Evolutionary conservation across 2,113 vertebrate genomes (phyloP), one percentile per base, ranked within the genome.

Genomic region (Strigops habroptila): DNA sequence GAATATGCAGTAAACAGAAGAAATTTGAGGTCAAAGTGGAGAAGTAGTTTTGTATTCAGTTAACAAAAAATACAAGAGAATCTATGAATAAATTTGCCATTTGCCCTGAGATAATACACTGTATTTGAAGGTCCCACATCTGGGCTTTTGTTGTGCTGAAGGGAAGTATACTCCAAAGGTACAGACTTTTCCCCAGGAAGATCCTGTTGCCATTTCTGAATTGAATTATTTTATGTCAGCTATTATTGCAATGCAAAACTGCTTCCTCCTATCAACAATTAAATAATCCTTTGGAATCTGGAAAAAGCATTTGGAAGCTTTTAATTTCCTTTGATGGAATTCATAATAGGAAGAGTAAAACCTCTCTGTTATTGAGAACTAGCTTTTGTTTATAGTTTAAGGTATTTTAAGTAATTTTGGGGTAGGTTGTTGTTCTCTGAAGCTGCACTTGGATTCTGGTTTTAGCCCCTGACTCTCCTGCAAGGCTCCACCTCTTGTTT

Each of bases 141-240:
- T 95, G 90, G 90, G 59, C 23, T 94, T 94, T 91, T 96, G 90
- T 93, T 94, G 39, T 93, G 69, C 64, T 80, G 90, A 88, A 82
- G 85, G 71, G 88, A 93, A 93, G 59, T 25, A 23, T 51, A 12
- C 43, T 93, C 90, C 85, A 88, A 93, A 94, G 88, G 75, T 67
- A 35, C 69, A 84, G 48, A 39, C 77, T 92, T 95, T 95, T 96
- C 90, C 88, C 85, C 94, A 95, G 94, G 93, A 96, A 96, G 68
- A 95, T 94, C 90, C 90, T 91, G 85, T 94, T 96, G 85, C 82
- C 44, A 25, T 94, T 96, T 93, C 80, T 96, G 85, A 70, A 59
- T 91, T 57, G 37, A 94, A 89, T 92, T 80, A 33, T 82, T 95
- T 94, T 59, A 65, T 87, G 67, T 83, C 71, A 64, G 71, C 76